Evolutionary conservation across 2,888 invertebrate species (phyloP), one percentile per base, ranked within the genome.

Genomic region (Rotaria sp.): DNA sequence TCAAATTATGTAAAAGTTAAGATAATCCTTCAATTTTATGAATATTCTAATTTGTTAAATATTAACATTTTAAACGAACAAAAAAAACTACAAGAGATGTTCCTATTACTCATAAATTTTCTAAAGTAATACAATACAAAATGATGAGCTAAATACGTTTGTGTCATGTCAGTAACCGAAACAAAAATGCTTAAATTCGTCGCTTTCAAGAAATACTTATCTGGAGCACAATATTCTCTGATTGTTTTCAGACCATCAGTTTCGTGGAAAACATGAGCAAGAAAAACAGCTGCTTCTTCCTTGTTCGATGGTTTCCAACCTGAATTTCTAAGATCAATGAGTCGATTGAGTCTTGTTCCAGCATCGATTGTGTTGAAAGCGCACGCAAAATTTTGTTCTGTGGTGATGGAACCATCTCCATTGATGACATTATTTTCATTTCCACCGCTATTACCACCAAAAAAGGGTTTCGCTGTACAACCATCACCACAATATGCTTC

Each of bases 211-310:
- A 24, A 24, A 67, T 67, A 30, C 15, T 10, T n/a, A 80, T 45
- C 80, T n/a, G 80, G 80, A 45, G 80, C 80, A 80, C 80, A 80
- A 38, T 86, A 86, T 50, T 86, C 86, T 59, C 50, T 18, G 24
- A 84, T 84, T 48, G 74, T 52, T 74, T 67, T 57, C 21, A 86
- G 84, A 67, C 86, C 86, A 84, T 86, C 86, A 10, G 86, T 84
- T 84, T 80, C 80, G 15, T 80, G 80, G n/a, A 80, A 80, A 0
- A 80, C 80, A n/a, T 80, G 80, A 80, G 45, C 80, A n/a, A 80
- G 80, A 45, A 80, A 80, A 45, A 80, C 80, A n/a, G 80, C 80
- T n/a, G 80, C 80, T 50, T 86, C 86, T 3, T 80, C 80, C 21
- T 80, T 80, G 38, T 80, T 80, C 13, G 80, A 26, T 45, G 80